Base-by-base conservation (phyloP, 2,113 vertebrate genomes). In the Ictidomys tridecemlineatus region DNA sequence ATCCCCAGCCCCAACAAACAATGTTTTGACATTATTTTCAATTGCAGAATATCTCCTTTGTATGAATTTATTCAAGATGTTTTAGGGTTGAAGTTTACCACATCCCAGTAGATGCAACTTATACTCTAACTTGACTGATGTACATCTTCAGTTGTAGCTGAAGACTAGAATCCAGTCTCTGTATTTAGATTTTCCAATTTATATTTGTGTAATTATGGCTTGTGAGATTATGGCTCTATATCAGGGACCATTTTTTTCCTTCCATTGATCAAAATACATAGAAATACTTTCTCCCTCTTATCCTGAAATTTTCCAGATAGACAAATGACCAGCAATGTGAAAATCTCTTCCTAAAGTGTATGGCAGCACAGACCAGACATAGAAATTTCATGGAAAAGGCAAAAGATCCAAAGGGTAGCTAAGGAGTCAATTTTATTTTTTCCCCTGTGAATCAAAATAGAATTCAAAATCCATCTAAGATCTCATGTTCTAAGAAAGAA, bases 131-230 rank as follows among this genome's bases (percentile, higher is more conserved):
- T 53, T 22, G 10, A 32, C 20, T 65, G n/a, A 67, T 80, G 6
- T 8, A 48, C 10, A 65, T 56, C 65, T 74, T 70, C 30, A 26
- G 16, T 8, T 42, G 9, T 96, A 26, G 53, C 11, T 89, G 67
- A 39, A 3, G 11, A 39, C 0, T 9, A 84, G 12, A 53, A 73
- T 73, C 69, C 1, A 30, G 16, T 39, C 26, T 84, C n/a, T 72
- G 8, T 56, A 56, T 24, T 89, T 95, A 78, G 28, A 53, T 53
- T 85, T 93, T 91, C 37, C 42, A 85, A 61, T 88, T 92, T 39
- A 0, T 28, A 28, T 30, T 45, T 65, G 4, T 39, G 48, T 79
- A 85, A 86, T 2, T 8, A 16, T 91, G 12, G 7, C 84, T 88
- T 58, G 56, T 20, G 56, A 67, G 26, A 61, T 0, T 78, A 12